phyloP scores from a whole-genome alignment of 2,888 invertebrate species.

The Philhelius pedissequus region DNA sequence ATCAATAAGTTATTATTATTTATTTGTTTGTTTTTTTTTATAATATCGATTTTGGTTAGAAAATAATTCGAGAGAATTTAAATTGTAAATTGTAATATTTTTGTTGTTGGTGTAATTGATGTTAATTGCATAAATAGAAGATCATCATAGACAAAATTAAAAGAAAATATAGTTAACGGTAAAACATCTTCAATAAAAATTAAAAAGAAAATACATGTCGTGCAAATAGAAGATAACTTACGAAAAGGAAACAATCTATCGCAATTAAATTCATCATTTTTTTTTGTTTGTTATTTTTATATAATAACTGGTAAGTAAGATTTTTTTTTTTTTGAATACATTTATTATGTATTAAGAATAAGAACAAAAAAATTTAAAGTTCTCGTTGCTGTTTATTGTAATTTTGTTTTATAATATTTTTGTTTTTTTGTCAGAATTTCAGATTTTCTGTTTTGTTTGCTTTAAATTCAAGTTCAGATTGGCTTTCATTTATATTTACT shows the following conservation, averaged over 20 bases:
- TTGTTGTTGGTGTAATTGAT: neutral
- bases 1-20: constrained; percentile 37
- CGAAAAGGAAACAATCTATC: constrained; percentile 23
- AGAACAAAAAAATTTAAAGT: constrained; percentile 27
- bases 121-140: constrained; percentile 21
- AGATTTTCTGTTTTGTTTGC: constrained; percentile 38
- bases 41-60: constrained; percentile 63
- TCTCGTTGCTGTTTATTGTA: constrained; percentile 54
- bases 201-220: constrained; percentile 23
- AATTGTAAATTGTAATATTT: neutral
- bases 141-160: constrained; percentile 55
- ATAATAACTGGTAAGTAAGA: constrained; percentile 14
- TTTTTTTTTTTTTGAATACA: neutral
- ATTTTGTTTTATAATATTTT: constrained; percentile 22
- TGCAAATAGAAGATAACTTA: constrained; percentile 24
- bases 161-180: neutral
- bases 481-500: neutral
- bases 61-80: constrained; percentile 58
- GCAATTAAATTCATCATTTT: neutral
- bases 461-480: constrained; percentile 24
- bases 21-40: constrained; percentile 1
- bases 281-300: too few species aligned
- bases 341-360: neutral
- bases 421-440: constrained; percentile 41
- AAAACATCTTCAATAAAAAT: constrained; percentile 5